Evolutionary conservation across 1,140 invertebrate genomes (phyloP), one percentile per base, ranked within the genome.

Genomic region (Heliconius himera): DNA sequence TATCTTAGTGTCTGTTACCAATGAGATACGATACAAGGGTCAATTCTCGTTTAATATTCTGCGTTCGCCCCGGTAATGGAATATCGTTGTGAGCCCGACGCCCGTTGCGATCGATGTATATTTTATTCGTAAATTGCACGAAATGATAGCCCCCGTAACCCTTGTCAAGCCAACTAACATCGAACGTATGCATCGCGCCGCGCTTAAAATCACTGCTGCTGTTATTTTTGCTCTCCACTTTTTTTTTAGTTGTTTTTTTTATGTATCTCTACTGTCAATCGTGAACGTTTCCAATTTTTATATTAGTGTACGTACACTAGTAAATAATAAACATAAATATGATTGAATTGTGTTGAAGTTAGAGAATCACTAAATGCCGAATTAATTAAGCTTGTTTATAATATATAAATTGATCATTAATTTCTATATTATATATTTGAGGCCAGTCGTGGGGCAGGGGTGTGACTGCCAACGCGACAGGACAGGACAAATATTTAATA

Each of bases 41-140:
- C 88, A 90, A 82, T 85, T 84, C 89, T 90, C 88, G 91, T 92
- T 90, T 89, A 79, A 90, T 90, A 90, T 92, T 90, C 88, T 82
- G 73, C 87, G 81, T 81, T 85, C 88, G 83, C 82, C 81, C 84
- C 84, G 75, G 86, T 94, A 94, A 94, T 94, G 92, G 91, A 92
- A 94, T 91, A 93, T 89, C 90, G 89, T 80, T 93, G 91, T 92
- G 92, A 89, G 82, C 78, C 80, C 82, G 85, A 82, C 85, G 86
- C 83, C 83, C 79, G 77, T 79, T 81, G 83, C 84, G 85, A 91
- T 92, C 87, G 87, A 91, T 92, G 87, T 90, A 90, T 93, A 91
- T 91, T 93, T 92, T 94, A 91, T 90, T 86, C 82, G 90, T 86
- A 91, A 92, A 93, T 92, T 90, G 90, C 86, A 83, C 87, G 81